These are phyloP conservation scores for human (Homo sapiens) DNA, from an alignment of 2,113 vertebrate species.

Conservation along the genomic window DNA sequence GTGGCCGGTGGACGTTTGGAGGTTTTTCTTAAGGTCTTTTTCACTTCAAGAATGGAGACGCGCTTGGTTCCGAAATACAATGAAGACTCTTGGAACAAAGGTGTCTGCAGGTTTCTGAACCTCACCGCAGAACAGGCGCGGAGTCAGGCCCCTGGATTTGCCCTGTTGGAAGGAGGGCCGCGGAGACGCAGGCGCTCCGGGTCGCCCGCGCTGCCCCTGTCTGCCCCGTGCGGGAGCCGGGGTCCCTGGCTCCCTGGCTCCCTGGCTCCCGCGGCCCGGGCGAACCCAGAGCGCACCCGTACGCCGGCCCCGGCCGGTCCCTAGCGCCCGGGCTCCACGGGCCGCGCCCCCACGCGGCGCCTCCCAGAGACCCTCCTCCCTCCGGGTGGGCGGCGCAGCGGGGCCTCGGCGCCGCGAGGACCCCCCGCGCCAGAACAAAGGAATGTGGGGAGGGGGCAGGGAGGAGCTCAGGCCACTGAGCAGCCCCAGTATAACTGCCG, in stretches of 20 bases:
- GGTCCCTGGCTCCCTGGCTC: background rate
- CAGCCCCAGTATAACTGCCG: background rate
- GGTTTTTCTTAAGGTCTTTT: background rate
- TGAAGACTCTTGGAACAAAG: constrained; percentile 34
- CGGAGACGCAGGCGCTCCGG: background rate
- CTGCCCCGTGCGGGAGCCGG: background rate
- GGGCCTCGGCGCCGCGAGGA: constrained; percentile 64
- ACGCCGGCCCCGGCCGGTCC: background rate
- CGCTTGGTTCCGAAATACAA: background rate
- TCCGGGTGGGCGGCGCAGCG: constrained; percentile 66
- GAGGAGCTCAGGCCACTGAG: constrained; percentile 56
- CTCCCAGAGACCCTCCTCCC: constrained; percentile 56
- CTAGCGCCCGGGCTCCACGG: constrained; percentile 5
- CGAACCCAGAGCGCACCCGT: background rate
- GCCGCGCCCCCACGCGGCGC: constrained; percentile 71
- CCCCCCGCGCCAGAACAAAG: constrained; percentile 85
- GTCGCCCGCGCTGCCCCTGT: background rate
- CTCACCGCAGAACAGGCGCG: background rate
- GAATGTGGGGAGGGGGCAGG: constrained; percentile 78
- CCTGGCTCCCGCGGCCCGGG: background rate
- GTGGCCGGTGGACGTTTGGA: background rate
- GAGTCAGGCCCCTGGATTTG: background rate
- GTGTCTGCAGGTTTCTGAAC: background rate
- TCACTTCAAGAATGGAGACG: background rate
- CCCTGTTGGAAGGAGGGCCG: rapidly evolving